A percentile compares a stretch with the other conserved stretches of the same genome.
Conservation (phyloP, 2,113 vertebrate species). For the Megalops atlanticus region DNA sequence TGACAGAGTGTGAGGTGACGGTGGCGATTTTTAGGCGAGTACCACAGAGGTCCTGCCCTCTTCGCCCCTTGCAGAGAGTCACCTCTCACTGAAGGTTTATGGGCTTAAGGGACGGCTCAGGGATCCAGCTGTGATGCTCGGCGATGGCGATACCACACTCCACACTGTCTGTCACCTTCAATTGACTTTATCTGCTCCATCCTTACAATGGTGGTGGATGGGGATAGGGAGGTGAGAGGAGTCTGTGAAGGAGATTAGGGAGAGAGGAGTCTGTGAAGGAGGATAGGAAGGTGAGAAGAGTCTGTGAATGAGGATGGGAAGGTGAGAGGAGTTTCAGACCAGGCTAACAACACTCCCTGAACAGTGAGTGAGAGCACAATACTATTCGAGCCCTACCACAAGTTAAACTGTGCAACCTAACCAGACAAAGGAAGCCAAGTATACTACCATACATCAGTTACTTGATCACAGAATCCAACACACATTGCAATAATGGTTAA, state of each 20-base stretch:
- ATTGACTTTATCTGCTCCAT: not conserved
- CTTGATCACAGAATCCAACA: no score
- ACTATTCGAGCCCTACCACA: no score
- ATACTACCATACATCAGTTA: no score
- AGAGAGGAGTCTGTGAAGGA: no score
- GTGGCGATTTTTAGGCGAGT: not conserved
- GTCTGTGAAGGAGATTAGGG: not conserved
- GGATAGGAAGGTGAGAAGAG: not conserved
- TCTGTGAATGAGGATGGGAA: no score
- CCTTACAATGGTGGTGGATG: not conserved
- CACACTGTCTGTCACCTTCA: not conserved
- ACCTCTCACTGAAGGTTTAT: slow-evolving; percentile 1
- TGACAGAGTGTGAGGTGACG: not conserved
- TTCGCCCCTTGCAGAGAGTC: not conserved
- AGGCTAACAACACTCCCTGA: no score
- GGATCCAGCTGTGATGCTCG: not conserved
- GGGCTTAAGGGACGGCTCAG: not conserved
- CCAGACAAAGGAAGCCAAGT: no score
- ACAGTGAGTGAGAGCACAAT: no score
- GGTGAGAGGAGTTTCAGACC: no score
- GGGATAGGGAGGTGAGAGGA: not conserved
- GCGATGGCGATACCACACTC: not conserved
- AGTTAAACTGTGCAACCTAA: no score
- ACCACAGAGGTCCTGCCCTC: not conserved
- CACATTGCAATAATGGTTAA: no score